Percentiles rank a stretch among this genome's conserved stretches.
Conservation (phyloP, 2,888 invertebrate genomes). For the Agrotis segetum region DNA sequence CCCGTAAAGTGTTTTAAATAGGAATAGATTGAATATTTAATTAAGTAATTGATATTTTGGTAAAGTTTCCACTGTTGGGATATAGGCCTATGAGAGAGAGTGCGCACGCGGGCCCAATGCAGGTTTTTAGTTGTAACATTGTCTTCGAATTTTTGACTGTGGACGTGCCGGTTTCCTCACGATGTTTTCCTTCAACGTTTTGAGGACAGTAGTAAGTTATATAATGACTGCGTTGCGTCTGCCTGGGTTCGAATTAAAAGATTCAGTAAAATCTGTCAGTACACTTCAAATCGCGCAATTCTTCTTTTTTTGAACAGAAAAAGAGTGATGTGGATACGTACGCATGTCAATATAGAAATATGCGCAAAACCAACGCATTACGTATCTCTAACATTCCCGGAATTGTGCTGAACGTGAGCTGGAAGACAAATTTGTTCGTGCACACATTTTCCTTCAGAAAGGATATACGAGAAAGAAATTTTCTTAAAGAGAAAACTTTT, state of each 20-base stretch:
- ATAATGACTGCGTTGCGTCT: no score
- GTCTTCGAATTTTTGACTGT: no score
- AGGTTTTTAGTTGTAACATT: no score
- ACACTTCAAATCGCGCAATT: slow-evolving; percentile 3
- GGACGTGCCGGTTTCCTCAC: no score
- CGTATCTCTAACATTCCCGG: slow-evolving; percentile 78
- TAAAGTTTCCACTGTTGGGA: not conserved
- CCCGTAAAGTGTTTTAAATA: not conserved
- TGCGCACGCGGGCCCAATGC: no score
- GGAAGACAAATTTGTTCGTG: slow-evolving; percentile 78
- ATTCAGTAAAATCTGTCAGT: slow-evolving; percentile 15
- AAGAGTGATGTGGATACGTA: slow-evolving; percentile 52
- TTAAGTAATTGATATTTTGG: not conserved
- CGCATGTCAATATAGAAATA: slow-evolving; percentile 74
- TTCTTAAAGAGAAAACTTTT: slow-evolving; percentile 74
- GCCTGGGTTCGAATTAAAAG: not conserved
- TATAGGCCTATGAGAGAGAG: no score
- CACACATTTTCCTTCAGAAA: slow-evolving; percentile 71
- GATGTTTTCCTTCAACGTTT: no score
- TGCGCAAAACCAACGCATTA: slow-evolving; percentile 77
- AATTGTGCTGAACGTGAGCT: slow-evolving; percentile 79
- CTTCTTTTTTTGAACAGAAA: slow-evolving; percentile 46
- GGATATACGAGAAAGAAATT: slow-evolving; percentile 72
- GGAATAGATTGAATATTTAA: no score
- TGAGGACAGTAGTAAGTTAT: no score